Conservation (phyloP, 2,888 invertebrate genomes). For the Encarsia formosa region DNA sequence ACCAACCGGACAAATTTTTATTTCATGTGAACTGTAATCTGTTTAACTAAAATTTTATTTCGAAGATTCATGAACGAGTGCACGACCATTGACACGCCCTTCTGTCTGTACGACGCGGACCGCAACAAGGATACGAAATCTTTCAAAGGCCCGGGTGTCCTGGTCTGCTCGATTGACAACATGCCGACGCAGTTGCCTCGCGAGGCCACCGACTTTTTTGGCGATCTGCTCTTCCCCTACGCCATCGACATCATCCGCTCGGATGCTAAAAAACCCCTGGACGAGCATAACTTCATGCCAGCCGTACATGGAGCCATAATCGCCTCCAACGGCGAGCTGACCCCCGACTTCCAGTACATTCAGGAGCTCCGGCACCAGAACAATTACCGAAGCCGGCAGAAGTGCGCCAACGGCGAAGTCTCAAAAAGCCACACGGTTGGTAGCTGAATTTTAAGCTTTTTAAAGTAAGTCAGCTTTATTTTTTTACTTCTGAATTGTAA, state of each 20-base stretch:
- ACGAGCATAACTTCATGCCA: slow-evolving; percentile 71
- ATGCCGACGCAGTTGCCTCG: slow-evolving; percentile 99
- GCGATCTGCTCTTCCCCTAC: slow-evolving; percentile 85
- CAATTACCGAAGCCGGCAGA: slow-evolving; percentile 65
- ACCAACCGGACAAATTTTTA: background rate
- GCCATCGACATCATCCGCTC: slow-evolving; percentile 82
- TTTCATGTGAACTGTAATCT: background rate
- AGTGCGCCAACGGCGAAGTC: slow-evolving; percentile 59
- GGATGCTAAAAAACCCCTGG: slow-evolving; percentile 74
- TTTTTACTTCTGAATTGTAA: background rate
- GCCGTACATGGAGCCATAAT: slow-evolving; percentile 84
- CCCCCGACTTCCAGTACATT: slow-evolving; percentile 93
- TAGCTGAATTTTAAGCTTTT: background rate
- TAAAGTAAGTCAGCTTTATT: background rate
- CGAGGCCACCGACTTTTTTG: slow-evolving; percentile 97
- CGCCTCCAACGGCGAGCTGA: slow-evolving; percentile 89
- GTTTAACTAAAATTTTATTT: background rate
- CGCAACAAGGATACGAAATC: slow-evolving; percentile 94
- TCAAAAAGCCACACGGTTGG: slow-evolving; percentile 57
- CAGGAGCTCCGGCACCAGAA: slow-evolving; percentile 75
- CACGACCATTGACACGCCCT: slow-evolving; percentile 98
- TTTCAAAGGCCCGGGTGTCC: slow-evolving; percentile 93
- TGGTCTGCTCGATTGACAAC: slow-evolving; percentile 99
- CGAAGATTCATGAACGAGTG: slow-evolving; percentile 95
- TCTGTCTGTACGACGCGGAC: slow-evolving; percentile 98